Evolutionary conservation across 1,140 invertebrate genomes (phyloP).

Genomic region (Leptopilina clavipes): DNA sequence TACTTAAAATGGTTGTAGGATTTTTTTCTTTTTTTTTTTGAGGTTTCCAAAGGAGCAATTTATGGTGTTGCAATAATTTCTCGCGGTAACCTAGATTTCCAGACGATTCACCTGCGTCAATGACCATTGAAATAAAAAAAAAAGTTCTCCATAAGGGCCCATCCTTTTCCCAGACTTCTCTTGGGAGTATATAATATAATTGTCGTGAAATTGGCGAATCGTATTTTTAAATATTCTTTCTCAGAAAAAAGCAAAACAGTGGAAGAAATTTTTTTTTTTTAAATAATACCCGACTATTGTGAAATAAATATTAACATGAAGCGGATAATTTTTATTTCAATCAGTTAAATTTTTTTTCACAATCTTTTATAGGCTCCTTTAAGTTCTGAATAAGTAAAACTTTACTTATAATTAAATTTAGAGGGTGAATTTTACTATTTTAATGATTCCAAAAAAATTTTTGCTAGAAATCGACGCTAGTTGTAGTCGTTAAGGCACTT

Average conservation of each 20-base stretch:
- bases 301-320: too few relatives aligned
- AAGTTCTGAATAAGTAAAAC: too few relatives aligned
- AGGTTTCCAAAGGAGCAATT: neutral
- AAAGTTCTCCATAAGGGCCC: constrained; percentile 8
- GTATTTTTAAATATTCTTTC: neutral
- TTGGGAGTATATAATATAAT: neutral
- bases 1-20: neutral
- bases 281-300: neutral
- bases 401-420: too few relatives aligned
- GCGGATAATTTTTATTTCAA: too few relatives aligned
- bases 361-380: too few relatives aligned
- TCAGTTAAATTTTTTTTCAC: too few relatives aligned
- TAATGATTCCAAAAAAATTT: too few relatives aligned
- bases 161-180: neutral
- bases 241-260: too few relatives aligned
- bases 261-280: neutral
- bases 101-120: constrained; percentile 14
- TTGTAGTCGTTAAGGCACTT: too few relatives aligned
- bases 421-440: too few relatives aligned
- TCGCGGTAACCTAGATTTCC: constrained; percentile 23
- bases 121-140: constrained; percentile 29
- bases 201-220: constrained; percentile 13
- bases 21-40: neutral
- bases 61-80: constrained; percentile 12
- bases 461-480: too few relatives aligned